These are phyloP conservation scores for Gallinago media DNA, from an alignment of 2,113 vertebrate species.

Conservation along the genomic window DNA sequence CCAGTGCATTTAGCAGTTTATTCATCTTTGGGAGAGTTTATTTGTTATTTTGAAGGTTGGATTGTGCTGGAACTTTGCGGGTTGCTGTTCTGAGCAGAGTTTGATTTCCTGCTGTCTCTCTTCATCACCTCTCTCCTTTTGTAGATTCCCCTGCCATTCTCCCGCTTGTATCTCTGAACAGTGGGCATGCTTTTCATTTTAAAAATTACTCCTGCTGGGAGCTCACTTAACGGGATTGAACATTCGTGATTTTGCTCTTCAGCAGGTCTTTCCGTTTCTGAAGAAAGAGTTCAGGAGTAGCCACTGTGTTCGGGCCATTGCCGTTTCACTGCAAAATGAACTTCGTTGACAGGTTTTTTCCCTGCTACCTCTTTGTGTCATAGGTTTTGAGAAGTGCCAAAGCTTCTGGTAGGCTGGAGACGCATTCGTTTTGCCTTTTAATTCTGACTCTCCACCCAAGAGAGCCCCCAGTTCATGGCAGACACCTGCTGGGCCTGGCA, in stretches of 20 bases:
- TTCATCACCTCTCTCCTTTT: conserved; percentile 34
- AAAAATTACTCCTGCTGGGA: conserved; percentile 58
- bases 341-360: background rate
- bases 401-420: background rate
- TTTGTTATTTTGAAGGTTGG: conserved; percentile 30
- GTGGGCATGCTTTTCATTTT: conserved; percentile 21
- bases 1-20: background rate
- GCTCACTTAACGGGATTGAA: conserved; percentile 32
- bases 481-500: background rate
- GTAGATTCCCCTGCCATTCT: background rate
- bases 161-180: conserved; percentile 1
- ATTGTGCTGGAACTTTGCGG: conserved; percentile 1
- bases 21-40: conserved; percentile 29
- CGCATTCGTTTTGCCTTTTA: background rate
- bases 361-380: background rate
- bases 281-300: conserved; percentile 13
- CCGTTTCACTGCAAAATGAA: conserved; percentile 17
- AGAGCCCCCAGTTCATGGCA: background rate
- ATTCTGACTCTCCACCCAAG: conserved; percentile 13
- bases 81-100: conserved; percentile 31
- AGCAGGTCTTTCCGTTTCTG: conserved; percentile 4
- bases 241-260: conserved; percentile 42
- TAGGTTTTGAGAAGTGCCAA: background rate
- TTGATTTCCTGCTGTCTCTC: conserved; percentile 39
- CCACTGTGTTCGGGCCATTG: conserved; percentile 10